Evolutionary conservation across 2,888 invertebrate genomes (phyloP), one percentile per base, ranked within the genome.

Genomic region (Pinctada fucata): DNA sequence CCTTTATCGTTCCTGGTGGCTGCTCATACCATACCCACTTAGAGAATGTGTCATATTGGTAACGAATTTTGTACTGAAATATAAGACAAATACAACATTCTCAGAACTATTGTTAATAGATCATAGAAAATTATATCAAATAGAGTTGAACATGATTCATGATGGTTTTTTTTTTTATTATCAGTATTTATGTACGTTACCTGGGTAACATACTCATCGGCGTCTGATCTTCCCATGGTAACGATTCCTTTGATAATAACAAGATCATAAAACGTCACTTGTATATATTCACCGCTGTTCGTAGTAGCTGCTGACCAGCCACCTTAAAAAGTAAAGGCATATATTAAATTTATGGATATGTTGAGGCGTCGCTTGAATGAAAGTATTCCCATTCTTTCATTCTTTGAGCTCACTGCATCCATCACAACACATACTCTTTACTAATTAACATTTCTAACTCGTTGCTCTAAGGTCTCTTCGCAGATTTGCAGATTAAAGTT

Each of bases 11-110:
- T 2, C 86, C 87, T 10, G 86, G 87, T 5, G 88, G 86, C 51
- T 88, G 85, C 51, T 87, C 79, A 68, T 88, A 88, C 72, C 82
- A 83, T 48, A 82, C 76, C 85, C 86, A 88, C 6, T 85, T 85
- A 0, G 86, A 82, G 68, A 75, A 82, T 13, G 79, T 84, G 58
- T 82, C 82, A 63, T 86, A 86, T 73, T 87, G 87, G 78, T 87
- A 90, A 70, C 84, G 83, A 1, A 90, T 63, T 48, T 84, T 86
- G 77, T 87, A 90, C 45, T 79, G 77, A 58, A 58, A 58, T 10
- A 13, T 10, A 58, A 0, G 58, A 58, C 0, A 58, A 58, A 1
- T 58, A 10, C 58, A 31, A 31, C 31, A 31, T 31, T 31, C 31
- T 31, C 31, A 31, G 31, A 31, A 31, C 31, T 31, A 31, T 31